These are phyloP conservation scores for Coregonus sp. DNA, from an alignment of 2,797 vertebrate genomes.

Conservation along the genomic window DNA sequence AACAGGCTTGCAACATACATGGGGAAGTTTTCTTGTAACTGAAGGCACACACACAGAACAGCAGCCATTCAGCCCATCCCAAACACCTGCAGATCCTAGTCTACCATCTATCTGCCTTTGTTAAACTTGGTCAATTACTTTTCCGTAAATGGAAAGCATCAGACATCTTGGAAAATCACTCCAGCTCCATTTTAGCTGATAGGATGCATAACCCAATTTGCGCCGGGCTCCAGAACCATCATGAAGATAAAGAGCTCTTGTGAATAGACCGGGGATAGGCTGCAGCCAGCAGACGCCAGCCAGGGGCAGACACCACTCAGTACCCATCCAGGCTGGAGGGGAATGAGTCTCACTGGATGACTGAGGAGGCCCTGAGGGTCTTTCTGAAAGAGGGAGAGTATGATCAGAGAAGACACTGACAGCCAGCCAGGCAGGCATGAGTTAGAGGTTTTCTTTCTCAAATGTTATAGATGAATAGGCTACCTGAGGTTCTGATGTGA, in stretches of 20 bases:
- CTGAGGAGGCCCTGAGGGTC: neutral
- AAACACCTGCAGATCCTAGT: neutral
- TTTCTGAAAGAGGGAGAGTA: neutral
- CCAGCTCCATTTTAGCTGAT: slow-evolving; percentile 43
- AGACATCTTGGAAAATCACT: slow-evolving; percentile 39
- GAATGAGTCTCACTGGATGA: neutral
- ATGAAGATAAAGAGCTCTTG: slow-evolving; percentile 62
- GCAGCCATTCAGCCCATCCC: neutral
- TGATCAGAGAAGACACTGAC: neutral
- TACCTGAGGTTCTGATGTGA: too few species aligned
- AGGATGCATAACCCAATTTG: slow-evolving; percentile 61
- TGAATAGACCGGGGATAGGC: slow-evolving; percentile 28
- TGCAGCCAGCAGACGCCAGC: slow-evolving; percentile 34
- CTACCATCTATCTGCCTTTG: slow-evolving; percentile 2
- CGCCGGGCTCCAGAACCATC: slow-evolving; percentile 53
- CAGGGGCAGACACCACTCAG: slow-evolving; percentile 9
- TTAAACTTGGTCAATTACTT: slow-evolving; percentile 6
- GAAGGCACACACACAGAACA: neutral
- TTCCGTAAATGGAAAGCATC: slow-evolving; percentile 10
- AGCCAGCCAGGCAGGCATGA: neutral
- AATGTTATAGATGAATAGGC: neutral
- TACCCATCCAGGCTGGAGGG: slow-evolving; percentile 1
- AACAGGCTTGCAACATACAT: too few species aligned
- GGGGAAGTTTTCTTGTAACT: neutral
- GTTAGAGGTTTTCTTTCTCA: neutral